phyloP scores from a whole-genome alignment of 2,797 vertebrate genomes.

The Xiphorhynchus erythropygius region DNA sequence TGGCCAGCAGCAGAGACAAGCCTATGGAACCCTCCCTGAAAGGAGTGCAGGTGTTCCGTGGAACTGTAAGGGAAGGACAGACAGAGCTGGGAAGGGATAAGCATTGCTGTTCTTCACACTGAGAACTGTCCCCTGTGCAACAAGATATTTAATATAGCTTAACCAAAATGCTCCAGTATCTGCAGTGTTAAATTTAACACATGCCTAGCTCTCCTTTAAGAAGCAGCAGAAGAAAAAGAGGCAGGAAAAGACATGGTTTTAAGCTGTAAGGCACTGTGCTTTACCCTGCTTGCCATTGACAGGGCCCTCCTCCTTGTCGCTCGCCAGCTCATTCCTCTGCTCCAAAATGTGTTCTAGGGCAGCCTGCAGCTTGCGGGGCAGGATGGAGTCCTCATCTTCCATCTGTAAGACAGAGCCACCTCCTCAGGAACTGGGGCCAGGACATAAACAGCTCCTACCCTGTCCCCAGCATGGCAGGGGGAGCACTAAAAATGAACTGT shows the following conservation, averaged over 20 bases:
- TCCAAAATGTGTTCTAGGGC: constrained; percentile 94
- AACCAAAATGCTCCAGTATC: not conserved
- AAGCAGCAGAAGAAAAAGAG: not conserved
- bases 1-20: not conserved
- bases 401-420: constrained; percentile 79
- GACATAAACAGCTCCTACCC: not conserved
- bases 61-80: not conserved
- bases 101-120: not conserved
- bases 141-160: not conserved
- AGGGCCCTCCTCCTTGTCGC: constrained; percentile 82
- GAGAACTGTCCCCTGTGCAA: fast-evolving
- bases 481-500: not conserved
- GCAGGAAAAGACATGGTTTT: not conserved
- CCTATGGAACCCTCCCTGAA: not conserved
- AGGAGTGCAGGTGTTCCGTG: not conserved
- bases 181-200: not conserved
- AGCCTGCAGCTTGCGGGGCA: constrained; percentile 94
- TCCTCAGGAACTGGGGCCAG: not conserved
- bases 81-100: not conserved
- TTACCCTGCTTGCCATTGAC: constrained; percentile 78
- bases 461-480: not conserved
- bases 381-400: constrained; percentile 96
- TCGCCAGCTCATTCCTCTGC: constrained; percentile 90
- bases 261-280: not conserved
- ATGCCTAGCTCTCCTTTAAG: not conserved